Base-by-base conservation (phyloP, 1,140 invertebrate species). In the Drosophila ficusphila region DNA sequence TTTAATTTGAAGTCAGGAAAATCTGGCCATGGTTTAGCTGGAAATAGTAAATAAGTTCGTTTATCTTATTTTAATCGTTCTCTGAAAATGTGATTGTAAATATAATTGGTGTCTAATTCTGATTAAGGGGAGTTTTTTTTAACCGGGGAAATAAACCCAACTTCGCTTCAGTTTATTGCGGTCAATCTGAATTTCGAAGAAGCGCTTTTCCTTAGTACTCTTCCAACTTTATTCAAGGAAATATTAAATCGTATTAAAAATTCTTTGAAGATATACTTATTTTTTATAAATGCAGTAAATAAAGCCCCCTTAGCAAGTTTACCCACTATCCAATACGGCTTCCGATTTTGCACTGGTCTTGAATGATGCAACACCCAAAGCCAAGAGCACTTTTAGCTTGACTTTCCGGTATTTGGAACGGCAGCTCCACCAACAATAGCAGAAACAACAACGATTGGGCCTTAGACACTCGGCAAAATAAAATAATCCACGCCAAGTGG, bases 371-470 rank as follows among this genome's bases (percentile, higher is more conserved):
- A 53, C 48, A 34, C 39, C 23, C 54, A 72, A 70, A 58, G 33
- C 64, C 67, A 70, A 57, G 34, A 70, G 39, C 27, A 70, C 51
- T 29, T 21, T 47, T 14, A 56, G 65, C 60, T 57, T 38, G 56
- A 49, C 65, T 79, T 74, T 72, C 61, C 72, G 81, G 72, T 73
- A 76, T 69, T 57, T 19, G 33, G 51, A 65, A 64, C 58, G 44
- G 42, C 39, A 58, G 42, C 23, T 21, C 34, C 23, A 27, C 23
- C 57, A 34, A 69, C 44, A 53, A 41, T 36, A 47, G 46, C n/a
- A 36, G 29, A 8, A 42, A 23, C 25, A 34, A 31, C 31, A 21
- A 62, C 51, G 38, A 74, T 67, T 65, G 34, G 34, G 36, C 36
- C 12, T 16, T 31, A 49, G 34, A 41, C 41, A 53, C 69, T 51